Percentiles rank a stretch among this genome's conserved stretches.
These are phyloP conservation scores for Steinernema carpocapsae DNA, from an alignment of 2,888 invertebrate species.

Conservation along the genomic window DNA sequence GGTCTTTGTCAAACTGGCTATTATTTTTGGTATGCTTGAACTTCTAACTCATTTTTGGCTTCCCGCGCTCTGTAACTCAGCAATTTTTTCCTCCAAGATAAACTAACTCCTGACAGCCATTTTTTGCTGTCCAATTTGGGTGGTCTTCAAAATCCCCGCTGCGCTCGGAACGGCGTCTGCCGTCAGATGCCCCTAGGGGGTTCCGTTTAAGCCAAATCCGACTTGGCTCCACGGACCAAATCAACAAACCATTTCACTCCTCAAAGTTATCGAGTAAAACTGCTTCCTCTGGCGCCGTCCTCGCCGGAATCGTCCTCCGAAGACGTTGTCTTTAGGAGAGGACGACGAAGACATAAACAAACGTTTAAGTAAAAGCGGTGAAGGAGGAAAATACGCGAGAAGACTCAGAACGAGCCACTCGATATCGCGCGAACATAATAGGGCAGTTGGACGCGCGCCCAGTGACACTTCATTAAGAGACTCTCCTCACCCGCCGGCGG, in stretches of 20 bases:
- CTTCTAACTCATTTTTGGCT: no score
- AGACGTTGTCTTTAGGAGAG: no score
- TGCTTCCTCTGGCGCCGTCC: no score
- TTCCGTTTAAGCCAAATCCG: conserved; percentile 26
- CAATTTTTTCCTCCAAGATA: neutral
- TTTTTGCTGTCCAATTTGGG: conserved; percentile 28
- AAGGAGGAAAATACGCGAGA: neutral
- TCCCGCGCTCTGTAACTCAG: no score
- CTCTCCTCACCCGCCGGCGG: conserved; percentile 6
- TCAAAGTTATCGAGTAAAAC: conserved; percentile 19
- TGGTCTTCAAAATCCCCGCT: conserved; percentile 11
- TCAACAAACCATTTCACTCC: conserved; percentile 25
- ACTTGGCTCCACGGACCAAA: neutral
- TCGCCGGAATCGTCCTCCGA: no score
- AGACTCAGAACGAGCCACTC: conserved; percentile 12
- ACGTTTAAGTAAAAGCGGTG: conserved; percentile 28
- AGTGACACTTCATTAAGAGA: conserved; percentile 32
- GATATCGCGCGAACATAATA: conserved; percentile 24
- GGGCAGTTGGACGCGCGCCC: conserved; percentile 27
- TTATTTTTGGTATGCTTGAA: no score
- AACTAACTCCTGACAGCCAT: conserved; percentile 31
- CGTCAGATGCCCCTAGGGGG: conserved; percentile 30
- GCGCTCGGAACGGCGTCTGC: conserved; percentile 11
- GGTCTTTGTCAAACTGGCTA: no score
- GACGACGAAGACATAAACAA: conserved; percentile 16